Evolutionary conservation across 2,797 vertebrate species (phyloP), one percentile per base, ranked within the genome.

Genomic region (Vultur gryphus): DNA sequence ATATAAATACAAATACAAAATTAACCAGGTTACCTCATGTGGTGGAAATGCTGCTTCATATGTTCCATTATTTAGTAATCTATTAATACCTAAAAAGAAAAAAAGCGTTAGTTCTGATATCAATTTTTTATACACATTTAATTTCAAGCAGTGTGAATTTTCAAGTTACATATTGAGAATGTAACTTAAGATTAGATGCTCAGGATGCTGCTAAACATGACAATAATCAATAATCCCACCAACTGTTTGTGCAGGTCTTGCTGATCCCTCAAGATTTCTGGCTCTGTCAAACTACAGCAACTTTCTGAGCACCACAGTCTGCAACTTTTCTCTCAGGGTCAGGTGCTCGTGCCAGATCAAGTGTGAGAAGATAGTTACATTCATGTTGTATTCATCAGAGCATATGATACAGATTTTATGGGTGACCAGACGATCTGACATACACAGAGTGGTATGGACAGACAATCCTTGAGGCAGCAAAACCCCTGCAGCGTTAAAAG

Each of bases 21-120:
- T 82, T 67, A 90, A 89, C 7, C 46, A 85, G 55, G 59, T 97
- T 98, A 99, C 99, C 99, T 99, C 99, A 89, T 99, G 99, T 35
- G 99, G 99, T 77, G 99, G 99, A 97, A 99, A 99, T 10, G 99
- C 99, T 91, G 99, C 99, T 96, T 99, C 99, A 31, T 99, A 99
- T 2, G 99, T 99, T 90, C 98, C 98, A 95, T 99, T 99, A 96
- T 98, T 99, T 95, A 99, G 98, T 88, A 99, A 97, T 59, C 99
- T 99, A 95, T 99, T 99, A 95, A 99, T 99, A 96, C 99, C 99
- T 99, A 91, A 81, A 95, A 91, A 90, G 41, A 73, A 86, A 66
- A 59, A 92, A 87, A 65, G 0, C 8, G 66, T 58, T 58, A 73
- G 16, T 43, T 82, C 8, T 17, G 6, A 19, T 28, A 82, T 28